A percentile compares a stretch with the other conserved stretches of the same genome.
Evolutionary conservation across 37 sponge, comb jelly and placozoan species (phyloP).

Genomic region (Halichondria panicea): DNA sequence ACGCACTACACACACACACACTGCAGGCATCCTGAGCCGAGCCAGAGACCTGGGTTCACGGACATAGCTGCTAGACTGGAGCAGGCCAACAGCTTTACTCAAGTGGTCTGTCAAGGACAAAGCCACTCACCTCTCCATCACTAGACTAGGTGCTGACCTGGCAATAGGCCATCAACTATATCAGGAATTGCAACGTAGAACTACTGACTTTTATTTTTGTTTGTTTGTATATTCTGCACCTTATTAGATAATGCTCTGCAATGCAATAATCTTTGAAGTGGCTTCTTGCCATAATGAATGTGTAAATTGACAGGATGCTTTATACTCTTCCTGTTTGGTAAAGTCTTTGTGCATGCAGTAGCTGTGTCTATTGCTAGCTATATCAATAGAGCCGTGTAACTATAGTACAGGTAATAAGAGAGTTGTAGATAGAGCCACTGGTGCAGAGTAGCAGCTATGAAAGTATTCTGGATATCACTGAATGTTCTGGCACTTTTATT

Average conservation of each 20-base stretch:
- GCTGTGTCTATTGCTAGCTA: too few relatives aligned
- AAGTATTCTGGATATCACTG: too few relatives aligned
- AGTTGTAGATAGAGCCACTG: too few relatives aligned
- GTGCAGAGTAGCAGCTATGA: too few relatives aligned
- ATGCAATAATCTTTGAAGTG: neutral
- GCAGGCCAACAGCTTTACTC: slow-evolving; percentile 10
- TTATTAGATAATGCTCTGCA: neutral
- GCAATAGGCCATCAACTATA: slow-evolving; percentile 15
- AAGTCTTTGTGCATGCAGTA: too few relatives aligned
- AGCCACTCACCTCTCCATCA: slow-evolving; percentile 7
- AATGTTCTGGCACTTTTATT: too few relatives aligned
- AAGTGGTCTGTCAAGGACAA: slow-evolving; percentile 40
- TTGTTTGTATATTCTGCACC: neutral
- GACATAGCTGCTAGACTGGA: slow-evolving; percentile 1
- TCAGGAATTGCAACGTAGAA: slow-evolving; percentile 35
- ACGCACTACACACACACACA: neutral
- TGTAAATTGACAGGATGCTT: neutral
- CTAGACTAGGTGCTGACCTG: slow-evolving; percentile 34
- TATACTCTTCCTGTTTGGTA: neutral
- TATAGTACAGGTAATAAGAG: too few relatives aligned
- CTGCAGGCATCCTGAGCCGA: slow-evolving; percentile 43
- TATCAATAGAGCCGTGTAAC: too few relatives aligned
- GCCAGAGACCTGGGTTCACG: slow-evolving; percentile 22
- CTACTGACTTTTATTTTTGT: neutral
- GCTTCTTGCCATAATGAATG: neutral